Evolutionary conservation across 1,140 invertebrate genomes (phyloP), one percentile per base, ranked within the genome.

Genomic region (Limonius californicus): DNA sequence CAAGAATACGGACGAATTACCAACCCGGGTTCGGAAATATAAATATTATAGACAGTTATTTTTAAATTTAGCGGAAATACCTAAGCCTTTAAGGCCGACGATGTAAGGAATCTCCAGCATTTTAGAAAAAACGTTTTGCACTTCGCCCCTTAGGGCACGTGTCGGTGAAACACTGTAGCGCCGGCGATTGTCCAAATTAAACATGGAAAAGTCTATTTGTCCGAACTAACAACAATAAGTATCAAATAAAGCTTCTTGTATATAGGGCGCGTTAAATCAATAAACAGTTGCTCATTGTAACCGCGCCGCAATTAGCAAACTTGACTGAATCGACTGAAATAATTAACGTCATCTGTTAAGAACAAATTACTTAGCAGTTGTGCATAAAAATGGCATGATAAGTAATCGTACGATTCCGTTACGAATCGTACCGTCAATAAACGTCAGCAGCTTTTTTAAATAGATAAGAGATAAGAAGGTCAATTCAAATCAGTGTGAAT

Each of bases 1-100:
- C 39, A 71, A 68, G 39, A 57, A 62, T 30, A 56, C 21, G 27
- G 27, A 30, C 2, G 4, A 55, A 32, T 55, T 32, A 55, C 6
- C 4, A 23, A n/a, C 15, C 2, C 3, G 19, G 12, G 19, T 27
- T 27, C 9, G 9, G 9, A 27, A 27, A 27, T 27, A 27, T 27
- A 27, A 39, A 39, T 11, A 14, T 39, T 11, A 39, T 32, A 6
- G 11, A 11, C 11, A 32, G 27, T 32, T 32, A 6, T 32, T 32
- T 32, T 6, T 6, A 32, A 32, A 32, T 6, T 32, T 6, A 32
- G 27, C 4, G 4, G 4, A 39, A 50, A 45, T 45, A 45, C 42
- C 42, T 45, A 45, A 45, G 12, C 45, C 2, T 18, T n/a, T 50
- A 50, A 45, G 20, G 4, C 20, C 16, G 3, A 19, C n/a, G 7